Evolutionary conservation across 2,113 vertebrate species (phyloP), one percentile per base, ranked within the genome.

Genomic region (Toxostoma redivivum): DNA sequence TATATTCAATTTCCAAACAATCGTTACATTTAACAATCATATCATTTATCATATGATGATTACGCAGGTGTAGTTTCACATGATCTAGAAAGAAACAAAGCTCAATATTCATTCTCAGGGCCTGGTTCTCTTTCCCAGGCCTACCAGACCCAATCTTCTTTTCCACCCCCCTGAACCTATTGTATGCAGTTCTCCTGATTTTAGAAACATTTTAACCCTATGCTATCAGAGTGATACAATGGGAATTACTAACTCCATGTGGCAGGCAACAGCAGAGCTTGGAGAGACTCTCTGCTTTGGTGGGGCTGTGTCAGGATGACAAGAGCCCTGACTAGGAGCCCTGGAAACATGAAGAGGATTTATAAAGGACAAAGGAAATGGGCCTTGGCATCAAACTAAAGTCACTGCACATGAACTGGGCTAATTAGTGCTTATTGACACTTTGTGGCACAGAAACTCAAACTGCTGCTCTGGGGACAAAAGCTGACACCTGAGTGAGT

Each of bases 271-370:
- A 27, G 81, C 10, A 48, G 72, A 60, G 6, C 33, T 53, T 50
- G 56, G 28, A 87, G 64, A 27, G 54, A 61, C 45, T 56, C 33
- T 48, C 0, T 48, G n/a, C n/a, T 61, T 15, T 1, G 4, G 25
- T 31, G 56, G 16, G 37, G 47, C 69, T 78, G 33, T 10, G 2
- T 5, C 37, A 60, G 30, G 28, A 17, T 3, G 19, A 14, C 9
- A 33, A 33, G 7, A 38, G 31, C 15, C 53, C 14, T 48, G 33
- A 47, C 15, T 9, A 15, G 27, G 66, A 72, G 13, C 30, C 66
- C 42, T 30, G 54, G 48, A 0, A 0, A 33, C 0, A 0, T 5
- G 14, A 80, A 37, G 10, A 40, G 71, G 22, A 40, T 69, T 57
- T 40, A 25, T 25, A 71, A 48, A 56, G n/a, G 62, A 47, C 37